phyloP scores from a whole-genome alignment of 2,888 invertebrate species.

The Hypselothyrea guttata region DNA sequence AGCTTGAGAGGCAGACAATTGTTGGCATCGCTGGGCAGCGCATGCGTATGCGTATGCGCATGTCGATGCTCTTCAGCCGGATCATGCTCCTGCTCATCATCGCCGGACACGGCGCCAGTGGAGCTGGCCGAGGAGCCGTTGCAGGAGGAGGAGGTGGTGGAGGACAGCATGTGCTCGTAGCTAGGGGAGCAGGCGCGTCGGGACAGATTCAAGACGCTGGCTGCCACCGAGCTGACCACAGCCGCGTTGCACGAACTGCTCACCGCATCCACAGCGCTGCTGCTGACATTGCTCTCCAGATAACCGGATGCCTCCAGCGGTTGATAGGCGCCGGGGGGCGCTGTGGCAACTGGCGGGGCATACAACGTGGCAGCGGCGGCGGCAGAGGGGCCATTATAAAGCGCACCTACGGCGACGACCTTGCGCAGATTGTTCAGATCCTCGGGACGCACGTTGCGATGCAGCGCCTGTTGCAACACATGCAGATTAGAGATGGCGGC shows the following conservation, averaged over 20 bases:
- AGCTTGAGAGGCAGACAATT: slow-evolving; percentile 94
- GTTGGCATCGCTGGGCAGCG: slow-evolving; percentile 84
- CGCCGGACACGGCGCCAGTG: slow-evolving; percentile 84
- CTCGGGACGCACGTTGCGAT: slow-evolving; percentile 70
- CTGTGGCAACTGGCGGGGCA: neutral
- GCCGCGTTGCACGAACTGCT: slow-evolving; percentile 58
- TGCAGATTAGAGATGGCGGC: slow-evolving; percentile 65
- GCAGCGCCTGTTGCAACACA: slow-evolving; percentile 72
- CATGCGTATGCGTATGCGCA: slow-evolving; percentile 22
- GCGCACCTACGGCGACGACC: slow-evolving; percentile 73
- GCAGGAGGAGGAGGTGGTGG: slow-evolving; percentile 83
- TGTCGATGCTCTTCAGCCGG: slow-evolving; percentile 72
- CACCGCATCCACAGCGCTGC: slow-evolving; percentile 78
- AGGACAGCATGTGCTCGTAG: slow-evolving; percentile 88
- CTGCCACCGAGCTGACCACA: slow-evolving; percentile 55
- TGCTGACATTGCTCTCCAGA: slow-evolving; percentile 78
- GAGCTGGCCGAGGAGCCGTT: slow-evolving; percentile 87
- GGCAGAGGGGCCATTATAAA: slow-evolving; percentile 46
- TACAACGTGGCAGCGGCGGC: slow-evolving; percentile 29
- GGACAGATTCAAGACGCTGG: slow-evolving; percentile 88
- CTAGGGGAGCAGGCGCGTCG: slow-evolving; percentile 86
- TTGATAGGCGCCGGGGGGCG: slow-evolving; percentile 14
- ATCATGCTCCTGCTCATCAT: slow-evolving; percentile 83
- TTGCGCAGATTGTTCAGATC: slow-evolving; percentile 80
- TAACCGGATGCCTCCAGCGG: slow-evolving; percentile 58